These are phyloP conservation scores for Oxygymnocypris stewartii DNA, from an alignment of 2,113 vertebrate genomes.

Conservation along the genomic window DNA sequence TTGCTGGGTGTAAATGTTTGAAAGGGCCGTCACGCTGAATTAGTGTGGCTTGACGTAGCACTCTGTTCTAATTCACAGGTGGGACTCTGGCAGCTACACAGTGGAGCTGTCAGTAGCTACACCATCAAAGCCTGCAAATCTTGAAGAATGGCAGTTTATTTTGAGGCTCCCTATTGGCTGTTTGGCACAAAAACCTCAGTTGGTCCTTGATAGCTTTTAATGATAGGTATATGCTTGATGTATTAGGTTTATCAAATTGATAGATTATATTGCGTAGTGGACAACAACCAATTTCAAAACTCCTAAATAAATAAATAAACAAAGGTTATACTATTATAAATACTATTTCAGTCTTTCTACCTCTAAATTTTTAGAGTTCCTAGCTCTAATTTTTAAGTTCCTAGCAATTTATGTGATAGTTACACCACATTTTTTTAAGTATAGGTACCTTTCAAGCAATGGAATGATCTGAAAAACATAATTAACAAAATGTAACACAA, in stretches of 20 bases:
- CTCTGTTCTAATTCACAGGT: constrained; percentile 52
- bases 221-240: not conserved
- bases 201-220: not conserved
- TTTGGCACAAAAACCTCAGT: not conserved
- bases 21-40: constrained; percentile 53
- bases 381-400: not conserved
- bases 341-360: not conserved
- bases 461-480: not conserved
- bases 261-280: not conserved
- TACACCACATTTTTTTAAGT: not conserved
- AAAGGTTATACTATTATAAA: not conserved
- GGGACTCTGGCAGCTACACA: constrained; percentile 43
- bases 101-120: constrained; percentile 37
- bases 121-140: constrained; percentile 20
- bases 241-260: not conserved
- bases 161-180: constrained; percentile 10
- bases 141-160: constrained; percentile 18
- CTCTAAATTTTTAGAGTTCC: not conserved
- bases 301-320: not conserved
- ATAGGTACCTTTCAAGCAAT: not conserved
- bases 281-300: not conserved
- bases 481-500: not conserved
- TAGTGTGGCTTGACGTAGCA: constrained; percentile 36
- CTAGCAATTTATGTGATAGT: not conserved
- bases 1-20: constrained; percentile 46